phyloP scores from a whole-genome alignment of 2,888 invertebrate species.

The Eueremaeus valkanovi region DNA sequence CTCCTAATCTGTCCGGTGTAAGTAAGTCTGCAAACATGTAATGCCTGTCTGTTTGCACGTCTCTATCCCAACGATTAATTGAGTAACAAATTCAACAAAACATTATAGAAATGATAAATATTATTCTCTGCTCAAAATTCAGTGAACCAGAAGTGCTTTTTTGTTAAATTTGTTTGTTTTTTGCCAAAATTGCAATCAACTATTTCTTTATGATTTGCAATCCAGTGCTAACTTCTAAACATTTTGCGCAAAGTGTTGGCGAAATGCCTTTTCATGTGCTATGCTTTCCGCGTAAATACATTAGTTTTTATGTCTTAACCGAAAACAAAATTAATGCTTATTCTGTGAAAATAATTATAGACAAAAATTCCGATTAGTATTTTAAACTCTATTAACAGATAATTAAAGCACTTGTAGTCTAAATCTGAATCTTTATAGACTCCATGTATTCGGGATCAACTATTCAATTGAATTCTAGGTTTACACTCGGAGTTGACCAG shows the following conservation, averaged over 20 bases:
- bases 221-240: not conserved
- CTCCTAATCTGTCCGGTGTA: too few species aligned
- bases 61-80: too few species aligned
- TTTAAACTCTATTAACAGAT: not conserved
- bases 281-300: constrained; percentile 4
- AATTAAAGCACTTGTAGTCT: not conserved
- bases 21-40: too few species aligned
- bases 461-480: too few species aligned
- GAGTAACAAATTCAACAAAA: not conserved
- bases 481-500: too few species aligned
- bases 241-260: constrained; percentile 17
- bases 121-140: not conserved
- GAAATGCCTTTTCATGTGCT: constrained; percentile 7
- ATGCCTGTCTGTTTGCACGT: too few species aligned
- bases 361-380: constrained; percentile 9
- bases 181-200: not conserved
- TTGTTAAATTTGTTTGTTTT: not conserved
- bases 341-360: constrained; percentile 27
- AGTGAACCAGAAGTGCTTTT: not conserved
- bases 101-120: not conserved
- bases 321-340: constrained; percentile 21
- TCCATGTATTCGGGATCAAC: too few species aligned
- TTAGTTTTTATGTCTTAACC: constrained; percentile 19
- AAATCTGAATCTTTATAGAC: not conserved
- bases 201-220: not conserved